Percentiles rank a stretch among this genome's conserved stretches.
phyloP scores from a whole-genome alignment of 2,113 vertebrate species.

The Pygathrix nemaeus region DNA sequence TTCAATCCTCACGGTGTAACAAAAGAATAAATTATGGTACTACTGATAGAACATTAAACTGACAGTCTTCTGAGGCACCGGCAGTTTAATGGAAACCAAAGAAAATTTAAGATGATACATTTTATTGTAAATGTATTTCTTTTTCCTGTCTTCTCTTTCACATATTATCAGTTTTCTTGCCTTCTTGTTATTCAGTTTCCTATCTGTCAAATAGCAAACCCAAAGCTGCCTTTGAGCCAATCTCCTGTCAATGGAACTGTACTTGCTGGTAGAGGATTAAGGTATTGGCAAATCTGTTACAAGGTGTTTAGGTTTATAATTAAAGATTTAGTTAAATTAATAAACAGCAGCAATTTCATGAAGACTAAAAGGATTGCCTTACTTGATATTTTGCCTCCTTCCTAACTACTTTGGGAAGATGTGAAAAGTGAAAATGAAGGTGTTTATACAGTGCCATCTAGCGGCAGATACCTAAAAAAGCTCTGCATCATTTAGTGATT shows the following conservation, averaged over 20 bases:
- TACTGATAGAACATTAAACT: conserved; percentile 54
- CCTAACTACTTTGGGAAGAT: background rate
- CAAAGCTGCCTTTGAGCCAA: conserved; percentile 16
- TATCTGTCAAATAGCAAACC: background rate
- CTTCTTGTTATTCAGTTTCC: conserved; percentile 50
- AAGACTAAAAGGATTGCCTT: background rate
- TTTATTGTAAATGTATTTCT: conserved; percentile 51
- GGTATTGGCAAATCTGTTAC: background rate
- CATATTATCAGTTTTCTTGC: conserved; percentile 28
- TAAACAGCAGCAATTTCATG: conserved; percentile 45
- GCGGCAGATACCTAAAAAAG: conserved; percentile 4
- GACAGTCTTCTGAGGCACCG: conserved; percentile 16
- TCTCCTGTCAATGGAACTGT: background rate
- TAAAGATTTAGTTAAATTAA: conserved; percentile 56
- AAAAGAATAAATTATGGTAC: conserved; percentile 73
- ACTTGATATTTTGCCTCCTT: conserved; percentile 43
- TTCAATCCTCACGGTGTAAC: background rate
- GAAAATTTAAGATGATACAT: conserved; percentile 57
- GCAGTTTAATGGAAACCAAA: conserved; percentile 58
- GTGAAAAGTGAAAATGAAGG: conserved; percentile 22
- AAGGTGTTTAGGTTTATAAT: conserved; percentile 12
- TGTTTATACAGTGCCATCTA: conserved; percentile 81
- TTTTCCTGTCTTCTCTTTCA: conserved; percentile 19
- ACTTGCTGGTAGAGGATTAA: background rate
- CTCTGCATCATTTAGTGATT: background rate